Base-by-base conservation (phyloP, 2,797 vertebrate species). In the Karalla daura region DNA sequence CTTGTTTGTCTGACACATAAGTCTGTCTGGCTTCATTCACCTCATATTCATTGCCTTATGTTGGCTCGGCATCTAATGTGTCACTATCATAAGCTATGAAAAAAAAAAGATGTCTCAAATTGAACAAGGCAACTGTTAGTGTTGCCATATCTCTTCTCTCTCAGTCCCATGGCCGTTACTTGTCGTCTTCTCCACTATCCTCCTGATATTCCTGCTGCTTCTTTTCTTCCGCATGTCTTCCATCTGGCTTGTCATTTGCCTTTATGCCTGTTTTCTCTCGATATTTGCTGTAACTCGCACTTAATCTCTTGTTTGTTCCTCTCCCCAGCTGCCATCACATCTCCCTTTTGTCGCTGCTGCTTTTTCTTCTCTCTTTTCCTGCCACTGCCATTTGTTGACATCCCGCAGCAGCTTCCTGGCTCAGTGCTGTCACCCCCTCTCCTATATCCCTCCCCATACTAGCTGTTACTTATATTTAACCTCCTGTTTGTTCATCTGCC, bases 231-330 rank as follows among this genome's bases (percentile, higher is more conserved):
- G 14, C 49, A 9, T 23, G 13, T 64, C 60, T 64, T 78, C 63
- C 60, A 27, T 74, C 64, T 55, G 59, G 68, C 71, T 77, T 27
- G 1, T 77, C 65, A 36, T 70, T 49, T 17, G 24, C 60, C 47
- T 76, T 60, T 30, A 23, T 2, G 3, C 25, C 33, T 7, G 1
- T 21, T 58, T 25, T 63, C 51, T 72, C 63, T 59, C 45, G 55
- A 70, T 68, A 70, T 74, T 85, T 73, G 25, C 53, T 79, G 56
- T 60, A 64, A 76, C 75, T 77, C 40, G 44, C 64, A 52, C 43
- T 62, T 70, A 70, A 72, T 81, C 71, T 71, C 56, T 47, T 69
- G 43, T 83, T 83, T 86, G 46, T 84, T 76, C 61, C 35, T 71
- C 63, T 78, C 54, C 39, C 39, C 1, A 17, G 51, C 61, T 55